Percentiles rank a stretch among this genome's conserved stretches.
These are phyloP conservation scores for Geotrupes spiniger DNA, from an alignment of 2,888 invertebrate species.

Conservation along the genomic window DNA sequence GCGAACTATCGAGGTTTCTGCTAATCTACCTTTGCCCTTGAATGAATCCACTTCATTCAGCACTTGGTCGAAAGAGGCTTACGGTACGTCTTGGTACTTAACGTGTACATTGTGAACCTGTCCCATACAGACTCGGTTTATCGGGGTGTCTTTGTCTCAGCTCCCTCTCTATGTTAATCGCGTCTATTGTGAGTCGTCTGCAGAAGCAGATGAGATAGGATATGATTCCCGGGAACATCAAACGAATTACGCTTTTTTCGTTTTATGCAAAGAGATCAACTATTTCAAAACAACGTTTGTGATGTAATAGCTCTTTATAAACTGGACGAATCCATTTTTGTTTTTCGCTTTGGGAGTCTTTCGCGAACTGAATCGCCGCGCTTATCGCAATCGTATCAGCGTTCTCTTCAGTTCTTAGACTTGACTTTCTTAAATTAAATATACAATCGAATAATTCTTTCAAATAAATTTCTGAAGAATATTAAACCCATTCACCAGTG, in stretches of 20 bases:
- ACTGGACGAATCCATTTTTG: too few relatives aligned
- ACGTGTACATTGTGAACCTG: constrained; percentile 47
- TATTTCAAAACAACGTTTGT: too few relatives aligned
- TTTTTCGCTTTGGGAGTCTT: too few relatives aligned
- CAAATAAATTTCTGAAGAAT: too few relatives aligned
- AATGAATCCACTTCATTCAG: constrained; percentile 36
- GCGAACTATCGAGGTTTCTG: constrained; percentile 20
- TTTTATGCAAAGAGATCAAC: too few relatives aligned
- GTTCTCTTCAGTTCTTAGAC: too few relatives aligned
- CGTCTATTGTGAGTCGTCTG: constrained; percentile 42
- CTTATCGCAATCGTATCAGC: too few relatives aligned
- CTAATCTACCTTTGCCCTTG: constrained; percentile 37
- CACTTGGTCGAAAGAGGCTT: constrained; percentile 20
- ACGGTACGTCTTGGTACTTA: constrained; percentile 35
- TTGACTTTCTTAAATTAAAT: too few relatives aligned
- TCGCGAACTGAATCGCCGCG: too few relatives aligned
- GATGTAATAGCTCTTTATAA: too few relatives aligned
- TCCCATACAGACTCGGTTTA: constrained; percentile 45
- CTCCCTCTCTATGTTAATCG: constrained; percentile 47
- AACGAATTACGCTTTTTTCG: constrained; percentile 17
- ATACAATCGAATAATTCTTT: too few relatives aligned
- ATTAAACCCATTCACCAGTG: too few relatives aligned
- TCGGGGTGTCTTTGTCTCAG: constrained; percentile 47
- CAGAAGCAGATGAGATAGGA: constrained; percentile 37
- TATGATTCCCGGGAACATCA: constrained; percentile 22